Percentiles rank a stretch among this genome's conserved stretches.
Evolutionary conservation across 2,888 invertebrate species (phyloP).

Genomic region (Folsomia candida): DNA sequence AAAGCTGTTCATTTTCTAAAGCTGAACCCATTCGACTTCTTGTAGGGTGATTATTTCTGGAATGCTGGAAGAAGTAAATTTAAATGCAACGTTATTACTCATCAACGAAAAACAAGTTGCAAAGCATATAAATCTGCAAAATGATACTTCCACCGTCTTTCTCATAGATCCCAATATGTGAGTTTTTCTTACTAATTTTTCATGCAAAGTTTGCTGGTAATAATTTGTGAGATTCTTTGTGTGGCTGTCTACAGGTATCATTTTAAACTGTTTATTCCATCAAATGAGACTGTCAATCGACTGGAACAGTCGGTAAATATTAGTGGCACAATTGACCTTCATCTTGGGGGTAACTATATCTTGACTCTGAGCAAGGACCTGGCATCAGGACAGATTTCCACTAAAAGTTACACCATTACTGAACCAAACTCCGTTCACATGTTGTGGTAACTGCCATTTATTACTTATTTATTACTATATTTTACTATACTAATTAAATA

Average conservation of each 20-base stretch:
- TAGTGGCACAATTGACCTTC: conserved; percentile 53
- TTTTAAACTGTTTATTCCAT: not conserved
- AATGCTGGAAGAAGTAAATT: conserved; percentile 1
- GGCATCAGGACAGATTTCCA: conserved; percentile 54
- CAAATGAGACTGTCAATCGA: not conserved
- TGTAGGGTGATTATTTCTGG: conserved; percentile 8
- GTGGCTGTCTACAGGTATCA: not conserved
- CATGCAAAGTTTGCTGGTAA: not conserved
- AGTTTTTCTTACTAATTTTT: not conserved
- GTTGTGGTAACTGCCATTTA: too few relatives aligned
- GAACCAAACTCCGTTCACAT: conserved; percentile 67
- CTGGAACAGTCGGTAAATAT: not conserved
- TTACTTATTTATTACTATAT: too few relatives aligned
- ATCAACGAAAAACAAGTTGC: not conserved
- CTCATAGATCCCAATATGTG: not conserved
- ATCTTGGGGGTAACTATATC: conserved; percentile 62
- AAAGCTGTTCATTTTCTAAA: not conserved
- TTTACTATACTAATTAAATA: too few relatives aligned
- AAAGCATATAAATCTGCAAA: not conserved
- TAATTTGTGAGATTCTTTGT: too few relatives aligned
- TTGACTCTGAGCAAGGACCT: conserved; percentile 56
- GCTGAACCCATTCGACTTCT: too few relatives aligned
- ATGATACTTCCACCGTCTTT: not conserved
- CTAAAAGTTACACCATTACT: conserved; percentile 63
- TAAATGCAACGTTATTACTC: not conserved